These are phyloP conservation scores for Manis javanica DNA, from an alignment of 2,797 vertebrate genomes.

Conservation along the genomic window DNA sequence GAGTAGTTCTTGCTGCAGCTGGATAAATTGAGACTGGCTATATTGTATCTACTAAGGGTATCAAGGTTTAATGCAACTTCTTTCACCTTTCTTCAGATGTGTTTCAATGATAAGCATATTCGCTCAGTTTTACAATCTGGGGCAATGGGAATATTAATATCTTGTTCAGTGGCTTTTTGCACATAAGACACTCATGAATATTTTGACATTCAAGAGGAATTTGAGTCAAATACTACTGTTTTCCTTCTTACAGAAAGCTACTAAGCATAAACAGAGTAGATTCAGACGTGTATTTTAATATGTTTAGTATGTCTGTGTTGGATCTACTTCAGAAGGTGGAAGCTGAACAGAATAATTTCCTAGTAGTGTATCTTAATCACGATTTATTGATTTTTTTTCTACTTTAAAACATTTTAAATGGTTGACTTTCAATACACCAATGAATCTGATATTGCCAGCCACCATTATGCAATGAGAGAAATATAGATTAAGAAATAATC, in stretches of 20 bases:
- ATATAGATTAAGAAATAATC: slow-evolving; percentile 47
- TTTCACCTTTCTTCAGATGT: slow-evolving; percentile 21
- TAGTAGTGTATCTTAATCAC: slow-evolving; percentile 8
- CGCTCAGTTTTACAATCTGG: slow-evolving; percentile 50
- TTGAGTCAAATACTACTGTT: background rate
- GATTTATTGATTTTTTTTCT: slow-evolving; percentile 10
- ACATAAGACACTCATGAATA: slow-evolving; percentile 31
- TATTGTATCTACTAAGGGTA: background rate
- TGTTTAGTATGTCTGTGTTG: background rate
- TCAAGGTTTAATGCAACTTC: slow-evolving; percentile 44
- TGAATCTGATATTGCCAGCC: background rate
- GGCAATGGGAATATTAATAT: background rate
- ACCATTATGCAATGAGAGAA: slow-evolving; percentile 14
- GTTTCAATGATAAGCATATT: background rate
- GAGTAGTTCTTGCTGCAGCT: background rate
- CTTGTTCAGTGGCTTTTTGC: background rate
- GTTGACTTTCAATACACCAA: background rate
- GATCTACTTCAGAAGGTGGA: slow-evolving; percentile 48
- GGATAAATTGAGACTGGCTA: background rate
- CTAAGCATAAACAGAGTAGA: background rate
- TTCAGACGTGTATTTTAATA: slow-evolving; percentile 25
- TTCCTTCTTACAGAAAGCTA: slow-evolving; percentile 17
- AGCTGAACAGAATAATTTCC: background rate
- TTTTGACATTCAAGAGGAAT: slow-evolving; percentile 15
- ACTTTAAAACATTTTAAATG: slow-evolving; percentile 45